A percentile compares a stretch with the other conserved stretches of the same genome.
phyloP scores from a whole-genome alignment of 2,113 vertebrate species.

The Pteropus alecto region DNA sequence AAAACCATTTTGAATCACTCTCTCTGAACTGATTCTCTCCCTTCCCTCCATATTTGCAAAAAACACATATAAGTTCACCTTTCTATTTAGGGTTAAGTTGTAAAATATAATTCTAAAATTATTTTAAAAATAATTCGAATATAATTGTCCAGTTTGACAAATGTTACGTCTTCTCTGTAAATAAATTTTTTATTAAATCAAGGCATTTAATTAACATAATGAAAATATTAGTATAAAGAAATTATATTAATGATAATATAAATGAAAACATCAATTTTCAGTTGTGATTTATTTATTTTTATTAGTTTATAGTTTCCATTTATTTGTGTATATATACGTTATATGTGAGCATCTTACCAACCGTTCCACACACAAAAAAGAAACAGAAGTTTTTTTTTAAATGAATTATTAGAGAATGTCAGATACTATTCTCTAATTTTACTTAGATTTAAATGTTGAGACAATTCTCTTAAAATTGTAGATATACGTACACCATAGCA shows the following conservation, averaged over 20 bases:
- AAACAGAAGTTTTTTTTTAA: background rate
- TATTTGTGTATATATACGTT: background rate
- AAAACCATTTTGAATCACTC: slow-evolving; percentile 12
- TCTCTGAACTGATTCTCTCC: background rate
- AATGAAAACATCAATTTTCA: background rate
- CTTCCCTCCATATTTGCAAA: background rate
- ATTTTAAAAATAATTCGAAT: background rate
- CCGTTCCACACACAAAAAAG: background rate
- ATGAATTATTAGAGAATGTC: background rate
- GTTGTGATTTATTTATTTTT: background rate
- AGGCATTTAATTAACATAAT: background rate
- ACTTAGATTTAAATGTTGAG: background rate
- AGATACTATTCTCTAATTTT: background rate
- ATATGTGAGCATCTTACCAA: background rate
- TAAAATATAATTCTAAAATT: slow-evolving; percentile 25
- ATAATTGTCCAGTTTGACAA: background rate
- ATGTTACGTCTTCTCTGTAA: background rate
- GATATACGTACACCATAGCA: background rate
- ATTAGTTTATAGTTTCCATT: background rate
- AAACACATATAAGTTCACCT: background rate
- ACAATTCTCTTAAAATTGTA: background rate
- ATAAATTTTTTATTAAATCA: slow-evolving; percentile 27
- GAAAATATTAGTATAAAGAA: background rate
- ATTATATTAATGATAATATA: background rate
- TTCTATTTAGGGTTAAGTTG: background rate